Conservation (phyloP, 2,113 vertebrate genomes). For the Daphoenositta chrysoptera region DNA sequence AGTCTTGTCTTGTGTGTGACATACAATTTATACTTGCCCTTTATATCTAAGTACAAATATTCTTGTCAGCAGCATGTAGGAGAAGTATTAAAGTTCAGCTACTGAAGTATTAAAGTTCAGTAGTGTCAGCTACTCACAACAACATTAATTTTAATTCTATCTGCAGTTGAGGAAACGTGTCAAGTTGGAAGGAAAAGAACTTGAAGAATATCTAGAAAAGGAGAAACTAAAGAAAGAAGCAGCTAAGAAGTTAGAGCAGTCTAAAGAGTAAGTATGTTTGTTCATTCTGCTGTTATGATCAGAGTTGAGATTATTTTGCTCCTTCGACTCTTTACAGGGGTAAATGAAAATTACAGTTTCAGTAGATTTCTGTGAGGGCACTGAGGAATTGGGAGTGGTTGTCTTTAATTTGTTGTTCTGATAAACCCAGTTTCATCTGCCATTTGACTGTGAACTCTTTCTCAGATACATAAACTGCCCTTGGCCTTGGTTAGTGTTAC, state of each 20-base stretch:
- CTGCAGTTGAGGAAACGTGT: conserved; percentile 90
- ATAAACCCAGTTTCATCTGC: not conserved
- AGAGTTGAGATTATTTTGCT: not conserved
- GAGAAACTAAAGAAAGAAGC: conserved; percentile 97
- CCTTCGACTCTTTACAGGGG: not conserved
- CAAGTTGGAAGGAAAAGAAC: conserved; percentile 94
- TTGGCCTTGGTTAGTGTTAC: not conserved
- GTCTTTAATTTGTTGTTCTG: not conserved
- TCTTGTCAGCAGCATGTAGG: not conserved
- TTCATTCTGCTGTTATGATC: not conserved
- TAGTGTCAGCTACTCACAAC: not conserved
- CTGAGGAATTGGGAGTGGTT: not conserved
- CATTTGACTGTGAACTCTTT: not conserved
- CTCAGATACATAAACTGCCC: not conserved
- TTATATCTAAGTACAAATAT: not conserved
- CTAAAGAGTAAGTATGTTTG: conserved; percentile 88
- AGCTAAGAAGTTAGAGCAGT: conserved; percentile 95
- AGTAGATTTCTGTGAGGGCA: not conserved
- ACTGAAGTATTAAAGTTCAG: not conserved
- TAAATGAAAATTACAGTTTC: not conserved
- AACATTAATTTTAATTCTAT: not conserved
- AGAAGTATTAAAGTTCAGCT: not conserved
- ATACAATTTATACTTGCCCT: not conserved
- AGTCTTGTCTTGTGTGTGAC: not conserved
- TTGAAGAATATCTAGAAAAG: conserved; percentile 94